phyloP scores from a whole-genome alignment of 1,140 invertebrate genomes.

The Pogonus chalceus region DNA sequence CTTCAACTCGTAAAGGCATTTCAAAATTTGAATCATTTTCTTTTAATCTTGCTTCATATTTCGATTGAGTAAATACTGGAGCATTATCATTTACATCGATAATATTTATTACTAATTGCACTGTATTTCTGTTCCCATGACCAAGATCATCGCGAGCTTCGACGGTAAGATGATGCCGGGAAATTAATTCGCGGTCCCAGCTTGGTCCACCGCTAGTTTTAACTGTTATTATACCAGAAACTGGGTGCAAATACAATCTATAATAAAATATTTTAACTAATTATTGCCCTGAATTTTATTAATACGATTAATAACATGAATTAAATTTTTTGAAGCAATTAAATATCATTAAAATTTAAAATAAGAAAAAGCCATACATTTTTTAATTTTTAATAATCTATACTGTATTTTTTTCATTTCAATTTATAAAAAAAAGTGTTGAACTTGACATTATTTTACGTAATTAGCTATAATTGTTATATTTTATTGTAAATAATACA shows the following conservation, averaged over 20 bases:
- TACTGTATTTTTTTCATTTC: too few relatives aligned
- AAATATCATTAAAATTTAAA: too few relatives aligned
- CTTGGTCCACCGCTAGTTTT: constrained; percentile 57
- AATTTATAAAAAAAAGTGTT: too few relatives aligned
- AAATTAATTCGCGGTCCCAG: constrained; percentile 80
- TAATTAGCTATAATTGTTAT: too few relatives aligned
- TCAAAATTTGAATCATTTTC: constrained; percentile 76
- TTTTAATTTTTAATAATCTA: too few relatives aligned
- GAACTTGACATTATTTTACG: too few relatives aligned
- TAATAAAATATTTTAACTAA: constrained; percentile 24
- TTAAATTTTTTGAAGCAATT: too few relatives aligned
- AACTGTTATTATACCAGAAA: constrained; percentile 74
- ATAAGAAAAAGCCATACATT: too few relatives aligned
- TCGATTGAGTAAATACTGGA: constrained; percentile 68
- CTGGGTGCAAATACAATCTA: constrained; percentile 70
- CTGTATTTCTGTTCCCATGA: constrained; percentile 77
- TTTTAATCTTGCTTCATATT: constrained; percentile 72
- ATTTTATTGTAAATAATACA: too few relatives aligned
- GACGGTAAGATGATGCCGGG: constrained; percentile 80
- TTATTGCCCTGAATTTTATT: too few relatives aligned
- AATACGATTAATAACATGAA: too few relatives aligned
- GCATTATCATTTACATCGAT: constrained; percentile 84
- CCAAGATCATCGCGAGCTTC: constrained; percentile 85
- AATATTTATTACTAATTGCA: constrained; percentile 74
- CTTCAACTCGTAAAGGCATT: constrained; percentile 64